Conservation (phyloP, 2,797 vertebrate species). For the Phoeniculus purpureus region DNA sequence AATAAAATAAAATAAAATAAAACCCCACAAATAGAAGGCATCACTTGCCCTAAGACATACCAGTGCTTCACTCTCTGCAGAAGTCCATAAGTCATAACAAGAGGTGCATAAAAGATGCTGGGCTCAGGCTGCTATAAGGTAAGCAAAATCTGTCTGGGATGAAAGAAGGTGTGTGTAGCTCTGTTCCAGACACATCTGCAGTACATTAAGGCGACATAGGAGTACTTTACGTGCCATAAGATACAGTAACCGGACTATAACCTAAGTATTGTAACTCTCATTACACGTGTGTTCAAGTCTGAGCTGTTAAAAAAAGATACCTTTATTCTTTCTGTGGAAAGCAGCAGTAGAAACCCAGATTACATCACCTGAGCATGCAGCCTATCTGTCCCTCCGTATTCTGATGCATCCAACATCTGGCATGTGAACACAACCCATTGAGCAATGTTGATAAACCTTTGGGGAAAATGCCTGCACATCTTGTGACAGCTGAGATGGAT, state of each 20-base stretch:
- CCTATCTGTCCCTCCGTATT: accelerated
- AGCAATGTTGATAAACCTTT: background rate
- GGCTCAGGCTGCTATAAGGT: background rate
- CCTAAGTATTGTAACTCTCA: accelerated
- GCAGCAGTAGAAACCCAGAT: background rate
- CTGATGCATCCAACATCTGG: accelerated
- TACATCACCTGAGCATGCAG: background rate
- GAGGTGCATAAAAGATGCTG: background rate
- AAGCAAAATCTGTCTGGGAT: background rate
- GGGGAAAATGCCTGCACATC: background rate
- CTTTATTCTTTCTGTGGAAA: background rate
- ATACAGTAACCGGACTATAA: accelerated
- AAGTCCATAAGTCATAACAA: constrained; percentile 29
- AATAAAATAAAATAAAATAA: constrained; percentile 30
- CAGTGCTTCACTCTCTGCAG: background rate
- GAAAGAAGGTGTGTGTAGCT: background rate
- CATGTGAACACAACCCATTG: accelerated
- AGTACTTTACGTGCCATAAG: background rate
- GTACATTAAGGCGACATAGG: accelerated
- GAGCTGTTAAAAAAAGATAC: background rate
- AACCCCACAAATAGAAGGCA: background rate
- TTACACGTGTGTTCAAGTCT: accelerated
- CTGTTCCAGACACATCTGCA: too few species aligned
- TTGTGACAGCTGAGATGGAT: background rate
- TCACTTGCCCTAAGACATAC: background rate